Base-by-base conservation (phyloP, 2,888 invertebrate species). In the Scrobipalpa atriplicella region DNA sequence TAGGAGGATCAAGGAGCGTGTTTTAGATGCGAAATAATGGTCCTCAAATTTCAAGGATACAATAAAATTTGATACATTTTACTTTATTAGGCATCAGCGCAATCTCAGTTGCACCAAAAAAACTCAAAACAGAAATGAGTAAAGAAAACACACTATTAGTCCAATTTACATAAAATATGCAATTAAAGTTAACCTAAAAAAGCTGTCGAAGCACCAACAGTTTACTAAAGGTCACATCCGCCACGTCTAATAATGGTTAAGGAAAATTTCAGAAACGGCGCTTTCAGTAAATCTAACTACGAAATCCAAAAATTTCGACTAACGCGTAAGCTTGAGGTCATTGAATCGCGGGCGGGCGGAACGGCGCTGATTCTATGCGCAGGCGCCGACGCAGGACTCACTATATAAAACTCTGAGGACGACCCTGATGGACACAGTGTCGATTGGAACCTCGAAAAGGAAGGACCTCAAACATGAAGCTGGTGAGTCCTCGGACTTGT, bases 401-500 rank as follows among this genome's bases (percentile, higher is more conserved):
- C 82, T 90, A 90, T 90, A 92, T 29, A 56, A 56, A 87, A 90
- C 88, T 86, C 84, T 83, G 83, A 75, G 75, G 71, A 75, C 83
- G 85, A 84, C 83, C 83, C 84, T 78, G 77, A 72, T 75, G 77
- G 81, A 72, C 84, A 86, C 92, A 92, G 90, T 91, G 78, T 81
- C 81, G 80, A 79, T 80, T 83, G 75, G 77, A 82, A 76, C 83
- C 81, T 83, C 80, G 79, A 75, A 78, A 78, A 78, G 86, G 87
- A 89, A 92, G 90, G 91, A 92, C 89, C 58, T 58, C 58, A 58
- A 36, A 84, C 76, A 84, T 84, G 92, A 92, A 84, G 82, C 84
- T 89, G 92, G 92, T 92, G 87, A 92, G 92, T 91, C 90, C 92
- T 90, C 90, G 80, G 38, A 72, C 76, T 73, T 72, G 67, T 70